phyloP scores from a whole-genome alignment of 2,888 invertebrate species.

The Loripinus fragilis region DNA sequence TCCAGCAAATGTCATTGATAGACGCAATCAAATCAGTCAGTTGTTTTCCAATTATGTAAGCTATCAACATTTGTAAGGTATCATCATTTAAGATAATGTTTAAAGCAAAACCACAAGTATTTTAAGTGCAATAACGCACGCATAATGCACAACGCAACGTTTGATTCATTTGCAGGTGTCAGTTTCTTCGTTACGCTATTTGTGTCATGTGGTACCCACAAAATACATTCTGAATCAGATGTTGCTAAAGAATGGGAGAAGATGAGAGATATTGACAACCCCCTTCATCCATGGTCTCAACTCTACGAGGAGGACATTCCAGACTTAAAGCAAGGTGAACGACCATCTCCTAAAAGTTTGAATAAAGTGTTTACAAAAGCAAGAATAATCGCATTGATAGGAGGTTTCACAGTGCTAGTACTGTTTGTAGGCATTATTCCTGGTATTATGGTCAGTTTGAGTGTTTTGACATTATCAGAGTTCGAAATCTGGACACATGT shows the following conservation, averaged over 20 bases:
- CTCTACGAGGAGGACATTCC: conserved; percentile 66
- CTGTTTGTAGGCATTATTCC: conserved; percentile 67
- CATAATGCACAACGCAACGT: too few relatives aligned
- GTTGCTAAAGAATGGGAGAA: conserved; percentile 65
- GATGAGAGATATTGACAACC: conserved; percentile 71
- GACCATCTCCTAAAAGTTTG: conserved; percentile 62
- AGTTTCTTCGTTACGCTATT: conserved; percentile 69
- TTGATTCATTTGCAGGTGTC: conserved; percentile 17
- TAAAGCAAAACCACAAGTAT: too few relatives aligned
- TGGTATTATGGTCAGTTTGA: conserved; percentile 64
- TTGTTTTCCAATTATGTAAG: too few relatives aligned
- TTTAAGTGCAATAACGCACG: too few relatives aligned
- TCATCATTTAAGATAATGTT: too few relatives aligned
- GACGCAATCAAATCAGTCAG: too few relatives aligned
- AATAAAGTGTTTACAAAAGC: conserved; percentile 65
- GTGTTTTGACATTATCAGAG: conserved; percentile 62
- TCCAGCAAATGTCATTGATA: too few relatives aligned
- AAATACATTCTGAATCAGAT: conserved; percentile 54
- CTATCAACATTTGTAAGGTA: too few relatives aligned
- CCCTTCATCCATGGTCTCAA: conserved; percentile 69
- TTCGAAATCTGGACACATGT: conserved; percentile 65
- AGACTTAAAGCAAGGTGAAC: conserved; percentile 48
- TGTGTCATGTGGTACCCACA: conserved; percentile 68
- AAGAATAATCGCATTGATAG: conserved; percentile 64
- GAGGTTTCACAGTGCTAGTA: conserved; percentile 56